Evolutionary conservation across 37 sponge, comb jelly and placozoan species (phyloP).

Genomic region (Halisarca cf. caerulea): DNA sequence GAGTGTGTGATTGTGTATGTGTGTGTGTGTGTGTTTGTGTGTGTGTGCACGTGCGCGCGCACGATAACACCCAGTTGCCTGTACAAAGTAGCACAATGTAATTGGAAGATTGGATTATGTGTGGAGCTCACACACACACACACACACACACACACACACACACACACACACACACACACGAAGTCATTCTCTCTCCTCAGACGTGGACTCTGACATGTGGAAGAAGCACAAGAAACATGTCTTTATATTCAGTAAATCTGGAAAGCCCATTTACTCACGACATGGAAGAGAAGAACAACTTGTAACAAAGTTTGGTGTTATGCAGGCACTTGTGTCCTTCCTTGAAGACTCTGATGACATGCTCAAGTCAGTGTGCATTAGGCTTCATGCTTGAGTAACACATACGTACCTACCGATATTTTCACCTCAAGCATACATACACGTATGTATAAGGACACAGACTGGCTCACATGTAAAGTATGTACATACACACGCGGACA

Average conservation of each 20-base stretch:
- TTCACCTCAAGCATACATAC: background rate
- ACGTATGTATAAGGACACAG: background rate
- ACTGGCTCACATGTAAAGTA: background rate
- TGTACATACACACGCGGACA: background rate
- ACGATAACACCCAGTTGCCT: no score
- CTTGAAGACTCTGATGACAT: slow-evolving; percentile 87
- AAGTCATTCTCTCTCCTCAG: slow-evolving; percentile 38
- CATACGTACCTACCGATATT: background rate
- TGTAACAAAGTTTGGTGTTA: slow-evolving; percentile 92
- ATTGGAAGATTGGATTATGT: no score
- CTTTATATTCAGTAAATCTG: slow-evolving; percentile 89
- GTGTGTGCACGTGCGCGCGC: no score
- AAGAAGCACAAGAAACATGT: slow-evolving; percentile 80
- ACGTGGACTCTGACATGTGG: slow-evolving; percentile 83
- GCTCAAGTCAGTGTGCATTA: slow-evolving; percentile 60
- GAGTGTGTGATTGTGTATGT: no score
- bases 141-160: background rate
- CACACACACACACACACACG: no score
- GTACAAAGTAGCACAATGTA: no score
- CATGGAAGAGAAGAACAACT: slow-evolving; percentile 95
- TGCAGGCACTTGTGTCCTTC: slow-evolving; percentile 96
- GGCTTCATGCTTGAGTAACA: background rate
- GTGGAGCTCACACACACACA: no score
- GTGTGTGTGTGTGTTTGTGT: no score
- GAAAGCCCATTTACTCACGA: slow-evolving; percentile 92